Conservation (phyloP, 2,888 invertebrate species). For the Pachliopta kotzebuea region DNA sequence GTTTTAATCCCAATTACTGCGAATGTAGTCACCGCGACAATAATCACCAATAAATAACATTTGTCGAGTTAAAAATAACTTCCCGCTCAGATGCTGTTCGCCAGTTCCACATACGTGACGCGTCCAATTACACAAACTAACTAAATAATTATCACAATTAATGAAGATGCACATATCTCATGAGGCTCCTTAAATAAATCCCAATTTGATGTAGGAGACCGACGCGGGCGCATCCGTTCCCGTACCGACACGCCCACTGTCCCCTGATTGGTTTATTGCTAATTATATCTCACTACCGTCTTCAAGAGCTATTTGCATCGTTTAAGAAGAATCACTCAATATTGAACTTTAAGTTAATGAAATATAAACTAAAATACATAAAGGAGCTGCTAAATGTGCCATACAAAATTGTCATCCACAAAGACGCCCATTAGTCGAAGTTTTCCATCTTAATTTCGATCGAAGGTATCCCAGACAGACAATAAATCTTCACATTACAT, state of each 20-base stretch:
- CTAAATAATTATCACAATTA: constrained; percentile 80
- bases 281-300: constrained; percentile 66
- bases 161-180: constrained; percentile 69
- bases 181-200: constrained; percentile 64
- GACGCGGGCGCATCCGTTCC: constrained; percentile 52
- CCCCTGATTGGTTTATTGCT: constrained; percentile 67
- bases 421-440: constrained; percentile 75
- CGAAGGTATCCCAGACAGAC: constrained; percentile 52
- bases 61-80: constrained; percentile 33
- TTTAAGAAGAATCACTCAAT: constrained; percentile 49
- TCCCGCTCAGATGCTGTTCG: constrained; percentile 43
- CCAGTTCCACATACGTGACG: constrained; percentile 50
- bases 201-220: constrained; percentile 57
- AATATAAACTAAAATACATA: constrained; percentile 35
- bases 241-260: constrained; percentile 54
- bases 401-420: constrained; percentile 68
- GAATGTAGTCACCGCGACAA: constrained; percentile 34
- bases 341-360: constrained; percentile 32
- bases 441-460: constrained; percentile 73
- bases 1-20: constrained; percentile 32
- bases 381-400: constrained; percentile 43
- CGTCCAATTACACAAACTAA: constrained; percentile 71
- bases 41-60: constrained; percentile 32
- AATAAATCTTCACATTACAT: constrained; percentile 35
- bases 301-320: constrained; percentile 74